A percentile compares a stretch with the other conserved stretches of the same genome.
Evolutionary conservation across 2,888 invertebrate genomes (phyloP).

Genomic region (Lissocephala sabroskyi): DNA sequence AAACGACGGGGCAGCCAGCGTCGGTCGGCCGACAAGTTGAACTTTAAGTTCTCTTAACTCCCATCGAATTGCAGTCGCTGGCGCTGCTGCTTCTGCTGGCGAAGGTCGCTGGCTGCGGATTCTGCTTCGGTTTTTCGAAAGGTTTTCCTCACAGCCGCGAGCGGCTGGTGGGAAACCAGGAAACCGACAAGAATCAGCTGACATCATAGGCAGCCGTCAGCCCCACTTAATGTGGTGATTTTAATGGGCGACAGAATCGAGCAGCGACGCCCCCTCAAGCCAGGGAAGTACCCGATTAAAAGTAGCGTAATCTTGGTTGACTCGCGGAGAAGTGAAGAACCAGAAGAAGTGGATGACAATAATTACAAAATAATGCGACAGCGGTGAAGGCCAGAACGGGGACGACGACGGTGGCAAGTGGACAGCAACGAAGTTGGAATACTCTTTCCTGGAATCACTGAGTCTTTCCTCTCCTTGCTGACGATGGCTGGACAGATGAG

Average conservation of each 20-base stretch:
- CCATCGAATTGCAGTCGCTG: conserved; percentile 45
- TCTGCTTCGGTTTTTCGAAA: neutral
- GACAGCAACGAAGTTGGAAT: too few species aligned
- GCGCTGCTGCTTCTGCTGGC: conserved; percentile 23
- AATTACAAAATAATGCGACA: conserved; percentile 53
- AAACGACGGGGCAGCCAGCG: conserved; percentile 34
- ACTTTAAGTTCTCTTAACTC: conserved; percentile 44
- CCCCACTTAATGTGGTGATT: conserved; percentile 53
- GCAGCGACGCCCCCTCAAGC: too few species aligned
- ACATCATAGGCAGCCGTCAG: conserved; percentile 47
- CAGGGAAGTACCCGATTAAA: too few species aligned
- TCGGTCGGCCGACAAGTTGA: conserved; percentile 45
- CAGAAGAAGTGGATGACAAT: conserved; percentile 30
- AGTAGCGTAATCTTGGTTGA: too few species aligned
- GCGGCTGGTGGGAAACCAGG: neutral
- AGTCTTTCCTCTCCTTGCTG: too few species aligned
- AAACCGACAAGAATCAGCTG: too few species aligned
- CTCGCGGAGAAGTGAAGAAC: too few species aligned
- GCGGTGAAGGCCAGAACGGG: too few species aligned
- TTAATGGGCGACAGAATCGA: conserved; percentile 43
- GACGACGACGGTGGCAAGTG: too few species aligned
- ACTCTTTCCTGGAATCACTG: too few species aligned
- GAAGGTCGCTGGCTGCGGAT: conserved; percentile 40
- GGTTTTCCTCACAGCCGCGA: neutral
- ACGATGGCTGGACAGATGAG: too few species aligned